Conservation (phyloP, 1,140 invertebrate species). For the Macrosteles quadrilineatus region DNA sequence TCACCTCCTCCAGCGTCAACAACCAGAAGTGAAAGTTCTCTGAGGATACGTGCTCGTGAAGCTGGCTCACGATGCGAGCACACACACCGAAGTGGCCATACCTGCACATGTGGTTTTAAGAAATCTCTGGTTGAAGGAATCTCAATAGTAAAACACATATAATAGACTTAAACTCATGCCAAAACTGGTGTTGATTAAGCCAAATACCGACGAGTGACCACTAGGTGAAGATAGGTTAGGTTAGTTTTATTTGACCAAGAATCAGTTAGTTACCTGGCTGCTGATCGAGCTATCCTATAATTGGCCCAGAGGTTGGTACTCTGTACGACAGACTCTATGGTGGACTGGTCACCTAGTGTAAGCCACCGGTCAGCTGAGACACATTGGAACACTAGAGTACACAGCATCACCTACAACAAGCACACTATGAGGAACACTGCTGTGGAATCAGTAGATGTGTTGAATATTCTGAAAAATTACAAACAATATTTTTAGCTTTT, state of each 20-base stretch:
- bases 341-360: conserved; percentile 58
- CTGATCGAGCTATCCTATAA: conserved; percentile 84
- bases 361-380: conserved; percentile 55
- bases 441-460: too few relatives aligned
- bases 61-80: conserved; percentile 62
- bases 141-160: too few relatives aligned
- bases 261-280: conserved; percentile 69
- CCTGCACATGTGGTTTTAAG: too few relatives aligned
- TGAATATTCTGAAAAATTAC: too few relatives aligned
- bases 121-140: too few relatives aligned
- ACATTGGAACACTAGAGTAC: conserved; percentile 82
- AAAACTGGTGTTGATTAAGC: too few relatives aligned
- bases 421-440: too few relatives aligned
- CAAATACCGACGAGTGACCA: too few relatives aligned
- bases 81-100: conserved; percentile 82
- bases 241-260: too few relatives aligned
- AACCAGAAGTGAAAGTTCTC: conserved; percentile 93
- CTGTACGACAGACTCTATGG: conserved; percentile 60
- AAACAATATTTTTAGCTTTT: too few relatives aligned
- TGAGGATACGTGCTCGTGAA: conserved; percentile 76
- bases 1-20: conserved; percentile 71
- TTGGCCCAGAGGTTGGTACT: conserved; percentile 77
- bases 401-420: conserved; percentile 64
- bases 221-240: too few relatives aligned
- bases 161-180: too few relatives aligned